These are phyloP conservation scores for Botrylloides violaceus DNA, from an alignment of 23 tunicate genomes.

Conservation along the genomic window DNA sequence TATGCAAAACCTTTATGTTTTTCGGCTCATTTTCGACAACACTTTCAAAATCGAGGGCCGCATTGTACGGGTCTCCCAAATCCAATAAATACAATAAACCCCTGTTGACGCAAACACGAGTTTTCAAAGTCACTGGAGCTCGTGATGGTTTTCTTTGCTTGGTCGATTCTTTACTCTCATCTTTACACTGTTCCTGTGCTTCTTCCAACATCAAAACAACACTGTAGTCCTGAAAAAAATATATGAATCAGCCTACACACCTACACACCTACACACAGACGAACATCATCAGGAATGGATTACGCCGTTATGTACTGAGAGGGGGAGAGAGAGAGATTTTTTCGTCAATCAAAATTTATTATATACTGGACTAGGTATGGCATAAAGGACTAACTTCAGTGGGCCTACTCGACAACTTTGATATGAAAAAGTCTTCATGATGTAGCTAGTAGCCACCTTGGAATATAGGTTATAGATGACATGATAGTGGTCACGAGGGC, in stretches of 20 bases:
- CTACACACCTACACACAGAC: background rate
- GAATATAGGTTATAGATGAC: too few relatives aligned
- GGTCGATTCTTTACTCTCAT: background rate
- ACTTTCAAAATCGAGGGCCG: constrained; percentile 67
- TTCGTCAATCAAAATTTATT: too few relatives aligned
- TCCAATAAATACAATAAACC: constrained; percentile 56
- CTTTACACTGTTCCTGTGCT: background rate
- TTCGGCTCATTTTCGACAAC: constrained; percentile 36
- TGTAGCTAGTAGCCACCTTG: too few relatives aligned
- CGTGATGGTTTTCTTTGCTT: background rate
- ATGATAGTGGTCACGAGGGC: too few relatives aligned
- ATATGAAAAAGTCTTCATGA: too few relatives aligned
- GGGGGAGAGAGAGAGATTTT: too few relatives aligned
- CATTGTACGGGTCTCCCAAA: constrained; percentile 60
- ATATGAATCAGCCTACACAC: background rate
- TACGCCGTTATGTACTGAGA: too few relatives aligned
- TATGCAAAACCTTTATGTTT: constrained; percentile 52
- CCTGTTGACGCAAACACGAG: constrained; percentile 71
- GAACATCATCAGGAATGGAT: background rate
- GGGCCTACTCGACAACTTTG: too few relatives aligned
- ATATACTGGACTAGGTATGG: too few relatives aligned
- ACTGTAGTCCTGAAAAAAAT: constrained; percentile 68
- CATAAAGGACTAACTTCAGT: too few relatives aligned
- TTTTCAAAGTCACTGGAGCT: constrained; percentile 5
- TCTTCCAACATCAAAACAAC: constrained; percentile 50